Evolutionary conservation across 2,797 vertebrate genomes (phyloP).

Genomic region (Phrynocephalus vlangalii): DNA sequence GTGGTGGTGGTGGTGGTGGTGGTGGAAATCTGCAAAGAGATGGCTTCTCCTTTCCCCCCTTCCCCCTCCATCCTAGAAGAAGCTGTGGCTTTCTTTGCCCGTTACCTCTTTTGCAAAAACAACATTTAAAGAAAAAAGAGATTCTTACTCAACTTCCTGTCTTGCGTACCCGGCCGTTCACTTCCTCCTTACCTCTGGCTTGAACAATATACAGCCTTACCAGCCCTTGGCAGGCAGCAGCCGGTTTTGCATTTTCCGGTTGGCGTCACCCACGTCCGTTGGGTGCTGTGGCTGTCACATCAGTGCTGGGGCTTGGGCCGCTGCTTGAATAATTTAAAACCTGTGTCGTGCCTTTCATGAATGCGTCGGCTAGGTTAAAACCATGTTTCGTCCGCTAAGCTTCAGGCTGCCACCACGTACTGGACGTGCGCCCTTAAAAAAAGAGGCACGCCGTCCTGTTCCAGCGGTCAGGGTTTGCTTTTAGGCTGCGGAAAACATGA

Average conservation of each 20-base stretch:
- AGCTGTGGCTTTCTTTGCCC: background rate
- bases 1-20: too few species aligned
- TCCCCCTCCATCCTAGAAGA: background rate
- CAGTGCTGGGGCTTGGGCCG: background rate
- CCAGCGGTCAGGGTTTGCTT: background rate
- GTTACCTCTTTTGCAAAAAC: background rate
- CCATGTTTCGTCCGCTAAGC: background rate
- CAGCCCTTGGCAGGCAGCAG: background rate
- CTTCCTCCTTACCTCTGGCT: background rate
- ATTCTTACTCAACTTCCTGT: slow-evolving; percentile 8
- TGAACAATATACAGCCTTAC: background rate
- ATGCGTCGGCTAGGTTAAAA: background rate
- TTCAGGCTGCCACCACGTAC: background rate
- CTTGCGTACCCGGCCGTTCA: background rate
- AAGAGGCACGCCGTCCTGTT: background rate
- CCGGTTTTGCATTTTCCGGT: background rate
- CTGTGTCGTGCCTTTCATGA: too few species aligned
- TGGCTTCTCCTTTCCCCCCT: background rate
- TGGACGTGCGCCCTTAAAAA: background rate
- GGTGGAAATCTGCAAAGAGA: background rate
- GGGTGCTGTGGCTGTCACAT: background rate
- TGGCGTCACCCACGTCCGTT: background rate
- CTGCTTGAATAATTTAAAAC: background rate
- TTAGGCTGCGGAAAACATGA: background rate
- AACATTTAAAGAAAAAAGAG: background rate